Evolutionary conservation across 2,797 vertebrate genomes (phyloP).

Genomic region (Microctenopoma lineatum): DNA sequence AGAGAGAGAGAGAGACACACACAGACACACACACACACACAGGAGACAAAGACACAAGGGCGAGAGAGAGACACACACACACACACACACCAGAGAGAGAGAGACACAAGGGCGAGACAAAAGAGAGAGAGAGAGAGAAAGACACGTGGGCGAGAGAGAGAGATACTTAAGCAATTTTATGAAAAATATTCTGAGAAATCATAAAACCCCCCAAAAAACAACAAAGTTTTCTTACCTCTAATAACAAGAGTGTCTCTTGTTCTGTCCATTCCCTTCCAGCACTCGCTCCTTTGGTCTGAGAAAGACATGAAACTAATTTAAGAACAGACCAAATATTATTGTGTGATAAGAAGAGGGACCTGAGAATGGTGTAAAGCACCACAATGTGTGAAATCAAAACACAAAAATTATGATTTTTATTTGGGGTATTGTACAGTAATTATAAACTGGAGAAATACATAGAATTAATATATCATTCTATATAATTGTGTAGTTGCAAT

Average conservation of each 20-base stretch:
- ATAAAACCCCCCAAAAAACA: too few species aligned
- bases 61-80: too few species aligned
- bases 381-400: not conserved
- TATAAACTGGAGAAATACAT: too few species aligned
- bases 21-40: too few species aligned
- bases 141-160: too few species aligned
- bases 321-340: not conserved
- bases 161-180: too few species aligned
- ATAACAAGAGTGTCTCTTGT: constrained; percentile 93
- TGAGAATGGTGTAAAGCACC: not conserved
- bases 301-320: constrained; percentile 24
- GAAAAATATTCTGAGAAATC: not conserved
- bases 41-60: too few species aligned
- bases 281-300: constrained; percentile 93
- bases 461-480: not conserved
- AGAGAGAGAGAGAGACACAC: not conserved
- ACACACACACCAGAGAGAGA: too few species aligned
- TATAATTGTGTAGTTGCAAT: not conserved
- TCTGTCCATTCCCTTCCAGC: constrained; percentile 97
- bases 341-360: not conserved
- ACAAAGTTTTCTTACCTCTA: constrained; percentile 86
- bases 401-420: not conserved
- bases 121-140: too few species aligned
- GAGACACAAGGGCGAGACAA: too few species aligned
- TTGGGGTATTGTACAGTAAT: not conserved